phyloP scores from a whole-genome alignment of 2,888 invertebrate species.

The Autographa pulchrina region DNA sequence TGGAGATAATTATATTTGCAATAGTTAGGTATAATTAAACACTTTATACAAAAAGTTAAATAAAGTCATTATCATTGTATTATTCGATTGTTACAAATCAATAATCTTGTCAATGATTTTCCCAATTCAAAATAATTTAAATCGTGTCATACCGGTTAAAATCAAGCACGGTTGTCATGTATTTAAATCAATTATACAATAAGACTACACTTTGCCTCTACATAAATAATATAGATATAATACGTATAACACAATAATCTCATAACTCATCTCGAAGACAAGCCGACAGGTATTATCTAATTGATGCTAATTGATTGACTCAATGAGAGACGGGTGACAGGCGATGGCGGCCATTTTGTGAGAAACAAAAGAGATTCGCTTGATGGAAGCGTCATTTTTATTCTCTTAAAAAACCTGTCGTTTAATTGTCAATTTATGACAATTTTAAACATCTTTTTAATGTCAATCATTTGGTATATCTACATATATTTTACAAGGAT shows the following conservation, averaged over 20 bases:
- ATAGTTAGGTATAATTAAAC: too few species aligned
- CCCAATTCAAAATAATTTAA: not conserved
- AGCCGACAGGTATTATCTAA: constrained; percentile 15
- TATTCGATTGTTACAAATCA: not conserved
- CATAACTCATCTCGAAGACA: constrained; percentile 18
- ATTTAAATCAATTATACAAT: not conserved
- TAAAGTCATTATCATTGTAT: too few species aligned
- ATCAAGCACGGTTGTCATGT: not conserved
- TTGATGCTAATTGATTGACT: constrained; percentile 37
- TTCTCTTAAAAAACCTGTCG: not conserved
- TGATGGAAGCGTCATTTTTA: not conserved
- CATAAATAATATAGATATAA: not conserved
- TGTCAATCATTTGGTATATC: not conserved
- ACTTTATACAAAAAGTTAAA: too few species aligned
- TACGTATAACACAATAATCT: not conserved
- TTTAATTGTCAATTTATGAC: not conserved
- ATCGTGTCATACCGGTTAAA: not conserved
- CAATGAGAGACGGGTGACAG: constrained; percentile 22
- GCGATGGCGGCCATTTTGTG: constrained; percentile 18
- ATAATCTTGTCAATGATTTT: not conserved
- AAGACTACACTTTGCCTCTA: not conserved
- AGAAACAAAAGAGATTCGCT: constrained; percentile 12
- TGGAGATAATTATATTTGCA: too few species aligned
- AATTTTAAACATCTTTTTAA: not conserved
- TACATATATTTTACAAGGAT: too few species aligned